Conservation (phyloP, 2,888 invertebrate species). For the Hydropsyche betteni region DNA sequence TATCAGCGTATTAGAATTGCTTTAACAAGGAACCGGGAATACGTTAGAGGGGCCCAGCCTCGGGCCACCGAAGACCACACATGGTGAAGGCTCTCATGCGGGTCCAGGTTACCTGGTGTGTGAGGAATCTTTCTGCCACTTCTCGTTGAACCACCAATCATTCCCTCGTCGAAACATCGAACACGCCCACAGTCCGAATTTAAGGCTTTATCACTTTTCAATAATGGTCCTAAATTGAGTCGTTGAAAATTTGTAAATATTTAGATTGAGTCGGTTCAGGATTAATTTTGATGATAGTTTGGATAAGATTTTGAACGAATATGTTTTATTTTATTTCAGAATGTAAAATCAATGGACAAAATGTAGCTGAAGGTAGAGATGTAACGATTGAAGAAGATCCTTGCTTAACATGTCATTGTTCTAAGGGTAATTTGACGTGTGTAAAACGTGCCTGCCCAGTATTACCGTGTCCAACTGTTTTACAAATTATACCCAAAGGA, state of each 20-base stretch:
- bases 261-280: no score
- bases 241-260: not conserved
- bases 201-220: conserved; percentile 1
- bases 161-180: conserved; percentile 9
- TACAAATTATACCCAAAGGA: conserved; percentile 76
- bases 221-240: not conserved
- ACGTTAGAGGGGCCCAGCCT: not conserved
- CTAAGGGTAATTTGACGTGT: conserved; percentile 76
- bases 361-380: conserved; percentile 80
- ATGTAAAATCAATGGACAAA: conserved; percentile 84
- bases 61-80: conserved; percentile 32
- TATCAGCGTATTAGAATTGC: conserved; percentile 11
- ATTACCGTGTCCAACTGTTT: conserved; percentile 78
- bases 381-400: conserved; percentile 86
- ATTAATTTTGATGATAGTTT: no score
- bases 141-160: conserved; percentile 28
- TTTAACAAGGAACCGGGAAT: conserved; percentile 33
- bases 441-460: conserved; percentile 89
- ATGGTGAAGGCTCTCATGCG: conserved; percentile 19
- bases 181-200: conserved; percentile 3
- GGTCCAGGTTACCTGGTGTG: conserved; percentile 18
- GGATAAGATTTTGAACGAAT: no score
- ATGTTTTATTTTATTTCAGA: conserved; percentile 63
- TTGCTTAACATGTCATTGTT: conserved; percentile 85
- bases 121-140: conserved; percentile 31